These are phyloP conservation scores for Heliconius nattereri DNA, from an alignment of 1,140 invertebrate species.

Conservation along the genomic window DNA sequence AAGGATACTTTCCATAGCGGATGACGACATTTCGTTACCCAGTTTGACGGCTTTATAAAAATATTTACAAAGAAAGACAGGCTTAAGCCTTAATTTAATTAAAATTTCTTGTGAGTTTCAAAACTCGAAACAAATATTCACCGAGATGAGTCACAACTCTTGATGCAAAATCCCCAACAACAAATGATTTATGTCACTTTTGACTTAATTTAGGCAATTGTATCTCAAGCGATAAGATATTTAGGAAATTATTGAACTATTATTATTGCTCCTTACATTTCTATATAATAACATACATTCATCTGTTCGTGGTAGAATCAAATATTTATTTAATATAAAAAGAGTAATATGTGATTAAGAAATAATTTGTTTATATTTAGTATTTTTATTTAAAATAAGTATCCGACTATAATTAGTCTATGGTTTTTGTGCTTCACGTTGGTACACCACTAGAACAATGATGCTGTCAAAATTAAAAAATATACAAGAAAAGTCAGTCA, in stretches of 20 bases:
- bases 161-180: not conserved
- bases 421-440: conserved; percentile 40
- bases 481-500: conserved; percentile 56
- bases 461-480: conserved; percentile 64
- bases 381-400: conserved; percentile 1
- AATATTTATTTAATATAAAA: not conserved
- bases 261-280: not conserved
- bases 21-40: conserved; percentile 92
- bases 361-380: not conserved
- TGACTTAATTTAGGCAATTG: conserved; percentile 6
- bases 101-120: conserved; percentile 11
- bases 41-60: conserved; percentile 81
- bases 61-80: conserved; percentile 51
- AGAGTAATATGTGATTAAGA: not conserved
- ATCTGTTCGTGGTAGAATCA: not conserved
- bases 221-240: not conserved
- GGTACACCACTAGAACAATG: conserved; percentile 51
- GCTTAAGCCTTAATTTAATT: conserved; percentile 36
- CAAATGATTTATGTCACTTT: conserved; percentile 3
- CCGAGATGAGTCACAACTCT: conserved; percentile 45
- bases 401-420: conserved; percentile 20
- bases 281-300: too few relatives aligned
- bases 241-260: not conserved
- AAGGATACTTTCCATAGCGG: conserved; percentile 95
- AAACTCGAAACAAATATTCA: conserved; percentile 31